phyloP scores from a whole-genome alignment of 2,113 vertebrate genomes.

The Dermatemys mawii region DNA sequence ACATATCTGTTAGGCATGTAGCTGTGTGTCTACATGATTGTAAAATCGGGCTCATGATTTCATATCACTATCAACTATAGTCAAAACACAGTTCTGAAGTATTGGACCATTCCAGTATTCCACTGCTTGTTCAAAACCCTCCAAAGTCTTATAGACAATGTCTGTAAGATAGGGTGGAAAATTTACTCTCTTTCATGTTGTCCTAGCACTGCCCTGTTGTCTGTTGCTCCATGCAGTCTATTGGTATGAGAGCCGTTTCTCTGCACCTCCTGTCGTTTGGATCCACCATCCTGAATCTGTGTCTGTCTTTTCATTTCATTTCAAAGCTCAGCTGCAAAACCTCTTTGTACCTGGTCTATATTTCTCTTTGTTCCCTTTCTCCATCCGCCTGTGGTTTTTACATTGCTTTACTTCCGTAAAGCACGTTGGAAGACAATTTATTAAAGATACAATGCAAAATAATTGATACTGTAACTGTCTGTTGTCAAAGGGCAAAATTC shows the following conservation, averaged over 20 bases:
- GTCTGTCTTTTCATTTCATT: not conserved
- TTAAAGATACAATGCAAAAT: not conserved
- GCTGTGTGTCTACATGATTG: not conserved
- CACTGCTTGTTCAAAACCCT: not conserved
- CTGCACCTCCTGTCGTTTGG: not conserved
- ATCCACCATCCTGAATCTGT: not conserved
- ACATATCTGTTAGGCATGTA: not conserved
- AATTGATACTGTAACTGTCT: not conserved
- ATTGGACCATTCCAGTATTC: not conserved
- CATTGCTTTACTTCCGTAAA: not conserved
- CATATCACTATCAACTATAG: not conserved
- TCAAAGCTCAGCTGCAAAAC: not conserved
- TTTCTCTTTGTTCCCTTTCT: not conserved
- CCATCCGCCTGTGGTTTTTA: not conserved
- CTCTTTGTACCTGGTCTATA: not conserved
- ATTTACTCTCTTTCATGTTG: not conserved
- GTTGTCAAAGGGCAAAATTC: not conserved
- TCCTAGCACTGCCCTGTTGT: not conserved
- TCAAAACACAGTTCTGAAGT: not conserved
- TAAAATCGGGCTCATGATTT: not conserved
- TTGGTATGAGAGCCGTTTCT: not conserved
- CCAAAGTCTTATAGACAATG: not conserved
- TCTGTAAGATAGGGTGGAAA: no score
- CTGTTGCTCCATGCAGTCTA: not conserved
- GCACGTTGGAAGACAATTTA: not conserved